Conservation (phyloP, 2,888 invertebrate genomes). For the Itoplectis maculator region DNA sequence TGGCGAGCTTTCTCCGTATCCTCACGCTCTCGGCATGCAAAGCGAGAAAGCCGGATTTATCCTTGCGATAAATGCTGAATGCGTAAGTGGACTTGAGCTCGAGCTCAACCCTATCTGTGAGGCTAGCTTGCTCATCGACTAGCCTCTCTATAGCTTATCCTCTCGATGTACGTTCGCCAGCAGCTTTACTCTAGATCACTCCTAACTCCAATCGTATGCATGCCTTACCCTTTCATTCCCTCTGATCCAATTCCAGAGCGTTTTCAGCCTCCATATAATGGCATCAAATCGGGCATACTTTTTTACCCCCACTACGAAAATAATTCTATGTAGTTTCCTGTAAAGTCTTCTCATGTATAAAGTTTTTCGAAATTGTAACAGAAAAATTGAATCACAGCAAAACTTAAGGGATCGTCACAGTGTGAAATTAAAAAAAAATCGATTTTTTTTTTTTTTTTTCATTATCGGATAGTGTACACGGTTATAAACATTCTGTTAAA, state of each 20-base stretch:
- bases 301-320: too few relatives aligned
- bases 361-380: background rate
- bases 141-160: conserved; percentile 44
- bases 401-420: background rate
- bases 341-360: too few relatives aligned
- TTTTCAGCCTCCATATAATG: background rate
- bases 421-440: too few relatives aligned
- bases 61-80: conserved; percentile 69
- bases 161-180: conserved; percentile 58
- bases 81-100: conserved; percentile 62
- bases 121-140: conserved; percentile 33
- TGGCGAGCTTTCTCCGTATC: conserved; percentile 51
- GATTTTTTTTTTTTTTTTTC: too few relatives aligned
- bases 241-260: conserved; percentile 15
- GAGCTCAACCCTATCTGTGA: conserved; percentile 32
- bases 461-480: too few relatives aligned
- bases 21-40: conserved; percentile 63
- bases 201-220: conserved; percentile 46
- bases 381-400: background rate
- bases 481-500: too few relatives aligned
- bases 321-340: background rate
- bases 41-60: conserved; percentile 69
- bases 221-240: conserved; percentile 20
- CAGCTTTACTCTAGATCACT: conserved; percentile 53
- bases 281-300: background rate